Evolutionary conservation across 1,140 invertebrate species (phyloP), one percentile per base, ranked within the genome.

Genomic region (Elymnias hypermnestra): DNA sequence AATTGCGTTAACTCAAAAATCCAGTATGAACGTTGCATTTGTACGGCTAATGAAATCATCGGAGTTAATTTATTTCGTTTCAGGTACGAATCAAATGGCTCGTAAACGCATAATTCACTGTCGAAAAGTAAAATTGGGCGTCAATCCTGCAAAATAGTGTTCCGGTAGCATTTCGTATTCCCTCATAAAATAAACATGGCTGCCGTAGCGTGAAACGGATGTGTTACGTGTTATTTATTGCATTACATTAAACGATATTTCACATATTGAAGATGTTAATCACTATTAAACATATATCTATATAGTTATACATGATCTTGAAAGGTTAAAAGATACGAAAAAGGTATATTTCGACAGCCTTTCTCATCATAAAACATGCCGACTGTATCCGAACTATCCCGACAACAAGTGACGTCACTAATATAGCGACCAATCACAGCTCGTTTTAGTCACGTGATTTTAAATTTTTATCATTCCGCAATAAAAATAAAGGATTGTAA

Each of bases 151-250:
- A 26, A 7, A 8, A 13, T 29, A 5, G 26, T n/a, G n/a, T n/a
- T n/a, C n/a, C n/a, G n/a, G n/a, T n/a, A 29, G 6, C 26, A 29
- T 7, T 26, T 26, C n/a, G 3, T 9, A 26, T 29, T 29, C 26
- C 9, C 26, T 29, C 26, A 29, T 29, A 29, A 12, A 29, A 29
- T 4, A 29, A 29, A 29, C 26, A 29, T 29, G 26, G 26, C 26
- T 5, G 26, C 1, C 26, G 26, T 5, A 12, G 26, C 26, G 26
- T 29, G 26, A 13, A 29, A 29, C 26, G 26, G 26, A 29, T 10
- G 26, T 12, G 26, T 29, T 1, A 10, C 26, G 26, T 29, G 26
- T 29, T 29, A 13, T 29, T 29, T 29, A 13, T 29, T 12, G 13
- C 26, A 29, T 29, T 29, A 13, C 26, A 4, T 3, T 12, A 29